Percentiles rank a stretch among this genome's conserved stretches.
These are phyloP conservation scores for Corythaixoides concolor DNA, from an alignment of 2,113 vertebrate genomes.

Conservation along the genomic window DNA sequence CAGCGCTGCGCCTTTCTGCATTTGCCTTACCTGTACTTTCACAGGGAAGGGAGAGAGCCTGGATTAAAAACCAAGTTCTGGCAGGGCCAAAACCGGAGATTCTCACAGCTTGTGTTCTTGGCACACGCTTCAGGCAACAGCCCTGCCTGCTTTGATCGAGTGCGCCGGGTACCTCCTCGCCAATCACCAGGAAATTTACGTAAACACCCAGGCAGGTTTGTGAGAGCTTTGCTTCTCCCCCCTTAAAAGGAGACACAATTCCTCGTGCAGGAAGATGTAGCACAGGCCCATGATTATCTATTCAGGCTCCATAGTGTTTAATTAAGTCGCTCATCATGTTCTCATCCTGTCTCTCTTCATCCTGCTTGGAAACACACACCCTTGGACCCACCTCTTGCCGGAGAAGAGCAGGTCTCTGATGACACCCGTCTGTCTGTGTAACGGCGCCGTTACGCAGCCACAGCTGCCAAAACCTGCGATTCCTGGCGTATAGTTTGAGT, in stretches of 20 bases:
- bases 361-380: background rate
- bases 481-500: background rate
- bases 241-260: background rate
- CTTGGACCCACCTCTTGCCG: rapidly evolving
- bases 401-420: background rate
- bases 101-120: rapidly evolving
- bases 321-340: background rate
- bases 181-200: background rate
- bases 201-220: background rate
- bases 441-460: background rate
- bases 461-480: background rate
- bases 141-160: background rate
- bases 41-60: background rate
- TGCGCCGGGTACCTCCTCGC: background rate
- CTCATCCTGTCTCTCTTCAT: background rate
- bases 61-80: background rate
- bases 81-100: background rate
- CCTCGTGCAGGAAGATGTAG: background rate
- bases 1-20: rapidly evolving
- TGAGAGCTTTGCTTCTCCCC: background rate
- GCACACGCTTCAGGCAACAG: background rate
- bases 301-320: background rate
- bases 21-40: background rate
- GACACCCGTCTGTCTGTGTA: too few relatives aligned
- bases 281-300: background rate